Evolutionary conservation across 1,140 invertebrate genomes (phyloP), one percentile per base, ranked within the genome.

Genomic region (Mamestra configurata): DNA sequence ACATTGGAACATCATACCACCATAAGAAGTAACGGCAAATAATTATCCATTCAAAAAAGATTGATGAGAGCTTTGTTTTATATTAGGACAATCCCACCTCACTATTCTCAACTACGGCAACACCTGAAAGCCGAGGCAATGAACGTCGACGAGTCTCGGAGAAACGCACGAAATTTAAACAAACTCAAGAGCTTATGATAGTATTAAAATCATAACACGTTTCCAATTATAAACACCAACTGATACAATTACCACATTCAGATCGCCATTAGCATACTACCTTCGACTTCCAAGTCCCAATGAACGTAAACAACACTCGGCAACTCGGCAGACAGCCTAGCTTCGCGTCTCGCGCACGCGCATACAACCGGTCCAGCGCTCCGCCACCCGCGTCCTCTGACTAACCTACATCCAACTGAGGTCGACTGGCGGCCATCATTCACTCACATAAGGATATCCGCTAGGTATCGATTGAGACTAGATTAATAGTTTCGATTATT

Each of bases 381-480:
- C 3, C 1, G 37, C 43, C 13, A 68, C 27, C 31, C 49, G 64
- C 51, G 82, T 81, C 79, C 82, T 83, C 79, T 77, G 20, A 5
- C 49, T 83, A 81, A 81, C 82, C 82, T 81, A 83, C 77, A 77
- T 83, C 57, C 13, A 40, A 35, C 59, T 77, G 81, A 79, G 81
- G 81, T 79, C 66, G 61, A 40, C 27, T 22, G 59, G 40, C 61
- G 79, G 66, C 55, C 73, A 77, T 77, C 53, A 43, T 18, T 57
- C 35, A 55, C 31, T 71, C 13, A 13, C 6, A 40, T 57, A 57
- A 40, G 73, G 73, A 64, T 76, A 76, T 76, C 73, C 57, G 55
- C 51, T n/a, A 18, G 15, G 24, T 61, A 76, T 76, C 24, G 35
- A 76, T 73, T n/a, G 5, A 24, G 11, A 46, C 4, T 24, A 10